A percentile compares a stretch with the other conserved stretches of the same genome.
phyloP scores from a whole-genome alignment of 2,797 vertebrate species.

The Manis crassicaudata region DNA sequence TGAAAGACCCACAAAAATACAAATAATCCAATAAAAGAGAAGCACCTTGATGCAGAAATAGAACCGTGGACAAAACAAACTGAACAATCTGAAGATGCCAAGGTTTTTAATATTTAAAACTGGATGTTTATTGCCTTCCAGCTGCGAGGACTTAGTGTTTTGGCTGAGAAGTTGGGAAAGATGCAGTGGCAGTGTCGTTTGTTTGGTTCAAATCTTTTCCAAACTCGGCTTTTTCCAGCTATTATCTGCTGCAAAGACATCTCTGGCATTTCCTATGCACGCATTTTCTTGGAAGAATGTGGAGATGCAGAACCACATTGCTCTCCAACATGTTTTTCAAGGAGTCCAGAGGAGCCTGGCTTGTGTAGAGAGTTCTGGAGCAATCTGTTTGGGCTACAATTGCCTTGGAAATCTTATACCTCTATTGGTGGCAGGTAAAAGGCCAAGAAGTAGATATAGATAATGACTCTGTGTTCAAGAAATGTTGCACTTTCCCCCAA shows the following conservation, averaged over 20 bases:
- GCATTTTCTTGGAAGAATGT: not conserved
- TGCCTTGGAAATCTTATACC: not conserved
- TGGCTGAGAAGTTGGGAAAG: not conserved
- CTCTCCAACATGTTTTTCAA: not conserved
- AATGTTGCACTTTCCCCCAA: not conserved
- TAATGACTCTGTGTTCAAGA: not conserved
- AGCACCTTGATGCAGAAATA: not conserved
- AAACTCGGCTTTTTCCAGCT: not conserved
- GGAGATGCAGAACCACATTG: not conserved
- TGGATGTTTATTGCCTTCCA: not conserved
- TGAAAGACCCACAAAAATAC: not conserved
- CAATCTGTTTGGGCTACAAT: not conserved
- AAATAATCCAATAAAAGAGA: not conserved
- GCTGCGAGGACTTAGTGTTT: not conserved
- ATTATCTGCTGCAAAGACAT: not conserved
- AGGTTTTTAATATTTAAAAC: not conserved
- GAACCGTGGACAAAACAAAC: not conserved
- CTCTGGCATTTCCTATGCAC: not conserved
- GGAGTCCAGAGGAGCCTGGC: not conserved
- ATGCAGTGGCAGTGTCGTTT: not conserved
- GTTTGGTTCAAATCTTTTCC: not conserved
- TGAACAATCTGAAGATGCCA: not conserved
- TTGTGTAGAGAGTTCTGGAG: not conserved
- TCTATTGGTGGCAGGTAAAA: not conserved
- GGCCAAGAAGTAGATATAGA: not conserved